These are phyloP conservation scores for Tenthredo mesomela DNA, from an alignment of 2,888 invertebrate genomes.

Conservation along the genomic window DNA sequence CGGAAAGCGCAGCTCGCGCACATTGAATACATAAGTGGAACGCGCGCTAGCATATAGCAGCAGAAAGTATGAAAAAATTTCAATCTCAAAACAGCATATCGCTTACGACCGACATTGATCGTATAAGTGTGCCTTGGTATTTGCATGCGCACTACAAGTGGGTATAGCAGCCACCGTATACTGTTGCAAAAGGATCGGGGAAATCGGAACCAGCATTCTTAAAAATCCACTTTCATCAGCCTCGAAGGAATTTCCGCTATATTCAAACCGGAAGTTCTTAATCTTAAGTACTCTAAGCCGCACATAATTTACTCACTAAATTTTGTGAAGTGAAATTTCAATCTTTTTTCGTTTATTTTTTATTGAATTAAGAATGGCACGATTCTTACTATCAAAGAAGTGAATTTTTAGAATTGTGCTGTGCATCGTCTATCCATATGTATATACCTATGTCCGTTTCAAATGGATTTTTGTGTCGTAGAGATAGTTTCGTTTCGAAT, in stretches of 20 bases:
- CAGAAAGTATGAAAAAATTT: not conserved
- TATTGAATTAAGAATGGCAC: too few relatives aligned
- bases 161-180: not conserved
- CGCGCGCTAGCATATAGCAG: too few relatives aligned
- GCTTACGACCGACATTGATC: slow-evolving; percentile 32
- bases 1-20: not conserved
- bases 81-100: slow-evolving; percentile 35
- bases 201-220: not conserved
- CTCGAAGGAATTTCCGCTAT: not conserved
- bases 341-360: too few relatives aligned
- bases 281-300: not conserved
- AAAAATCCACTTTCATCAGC: not conserved
- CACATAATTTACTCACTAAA: not conserved
- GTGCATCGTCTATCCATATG: not conserved
- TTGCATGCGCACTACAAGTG: not conserved
- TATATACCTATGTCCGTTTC: too few relatives aligned
- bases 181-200: not conserved
- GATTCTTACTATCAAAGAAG: too few relatives aligned
- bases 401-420: not conserved
- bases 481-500: not conserved
- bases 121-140: slow-evolving; percentile 13
- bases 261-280: not conserved
- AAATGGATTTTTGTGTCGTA: not conserved
- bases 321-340: too few relatives aligned
- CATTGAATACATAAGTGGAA: slow-evolving; percentile 26